Conservation (phyloP, 1,140 invertebrate species). For the Aphelinus atriplicis region DNA sequence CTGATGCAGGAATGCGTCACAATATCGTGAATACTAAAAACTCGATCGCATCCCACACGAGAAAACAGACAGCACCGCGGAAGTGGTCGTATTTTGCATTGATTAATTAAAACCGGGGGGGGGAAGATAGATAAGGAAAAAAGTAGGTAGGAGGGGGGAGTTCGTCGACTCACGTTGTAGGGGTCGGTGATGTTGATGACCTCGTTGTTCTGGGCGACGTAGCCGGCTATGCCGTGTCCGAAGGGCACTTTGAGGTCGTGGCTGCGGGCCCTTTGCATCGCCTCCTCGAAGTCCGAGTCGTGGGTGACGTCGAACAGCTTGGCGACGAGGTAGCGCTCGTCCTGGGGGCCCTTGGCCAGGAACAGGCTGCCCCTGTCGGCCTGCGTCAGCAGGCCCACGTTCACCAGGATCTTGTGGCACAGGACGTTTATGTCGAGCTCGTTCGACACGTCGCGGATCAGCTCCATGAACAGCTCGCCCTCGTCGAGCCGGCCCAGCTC, state of each 20-base stretch:
- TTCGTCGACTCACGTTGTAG: constrained; percentile 73
- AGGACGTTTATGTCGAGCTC: constrained; percentile 92
- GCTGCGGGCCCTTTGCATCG: constrained; percentile 73
- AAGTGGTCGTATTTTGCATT: background rate
- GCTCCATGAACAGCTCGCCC: constrained; percentile 87
- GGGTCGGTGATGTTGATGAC: constrained; percentile 92
- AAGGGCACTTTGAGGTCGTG: constrained; percentile 90
- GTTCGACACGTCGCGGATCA: constrained; percentile 92
- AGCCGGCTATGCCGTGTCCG: constrained; percentile 89
- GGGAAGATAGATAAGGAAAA: background rate
- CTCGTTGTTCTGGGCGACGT: constrained; percentile 87
- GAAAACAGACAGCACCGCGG: background rate
- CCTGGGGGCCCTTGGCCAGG: constrained; percentile 81
- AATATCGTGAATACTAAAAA: background rate
- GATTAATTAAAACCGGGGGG: background rate
- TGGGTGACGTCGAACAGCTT: constrained; percentile 93
- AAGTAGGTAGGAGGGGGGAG: background rate
- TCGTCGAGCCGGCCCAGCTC: constrained; percentile 76
- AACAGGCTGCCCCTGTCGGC: constrained; percentile 90
- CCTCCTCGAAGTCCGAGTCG: constrained; percentile 84
- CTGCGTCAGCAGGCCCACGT: constrained; percentile 86
- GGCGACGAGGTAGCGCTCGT: constrained; percentile 83
- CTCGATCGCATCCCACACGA: background rate
- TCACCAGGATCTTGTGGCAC: constrained; percentile 93
- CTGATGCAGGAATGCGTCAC: too few relatives aligned